Base-by-base conservation (phyloP, 2,113 vertebrate genomes). In the Naja naja region DNA sequence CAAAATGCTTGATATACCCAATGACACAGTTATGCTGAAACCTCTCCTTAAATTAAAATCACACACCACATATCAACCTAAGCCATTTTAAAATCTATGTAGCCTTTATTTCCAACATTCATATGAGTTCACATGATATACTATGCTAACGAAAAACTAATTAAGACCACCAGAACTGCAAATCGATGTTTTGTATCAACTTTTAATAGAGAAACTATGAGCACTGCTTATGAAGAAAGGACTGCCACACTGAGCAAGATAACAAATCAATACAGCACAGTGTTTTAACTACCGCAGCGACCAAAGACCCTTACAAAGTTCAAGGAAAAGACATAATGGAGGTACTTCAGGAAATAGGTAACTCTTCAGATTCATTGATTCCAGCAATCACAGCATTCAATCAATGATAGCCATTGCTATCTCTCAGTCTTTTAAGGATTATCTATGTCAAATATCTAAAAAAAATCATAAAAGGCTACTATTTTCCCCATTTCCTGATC, bases 1-100 rank as follows among this genome's bases (percentile, higher is more conserved):
- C 90, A 94, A 88, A 94, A 95, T 92, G 96, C 93, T 92, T 92
- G 94, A 95, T 95, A 94, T 85, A 94, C 94, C 93, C 87, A 89
- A 69, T 81, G 95, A 96, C 88, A 93, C 64, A 93, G 94, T 87
- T 93, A 95, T 94, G 94, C 0, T 91, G 91, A 91, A 94, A 90
- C 0, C 93, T 55, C 64, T 89, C 91, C 95, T 92, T 3, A 47
- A 93, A 96, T 96, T 96, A 95, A 18, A 96, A 87, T 88, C 93
- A 93, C 56, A 94, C 89, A 87, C 47, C 49, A 81, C 34, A 86
- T 9, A 87, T 92, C 92, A 55, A 87, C 85, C 93, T 94, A 89
- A 45, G 9, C 20, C 94, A 87, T 58, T 93, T 93, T 90, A 2
- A 56, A 34, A 54, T 91, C 95, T 8, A 53, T 14, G 91, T 89